Percentiles rank a stretch among this genome's conserved stretches.
Conservation (phyloP, 2,888 invertebrate genomes). For the Branchellion lobata region DNA sequence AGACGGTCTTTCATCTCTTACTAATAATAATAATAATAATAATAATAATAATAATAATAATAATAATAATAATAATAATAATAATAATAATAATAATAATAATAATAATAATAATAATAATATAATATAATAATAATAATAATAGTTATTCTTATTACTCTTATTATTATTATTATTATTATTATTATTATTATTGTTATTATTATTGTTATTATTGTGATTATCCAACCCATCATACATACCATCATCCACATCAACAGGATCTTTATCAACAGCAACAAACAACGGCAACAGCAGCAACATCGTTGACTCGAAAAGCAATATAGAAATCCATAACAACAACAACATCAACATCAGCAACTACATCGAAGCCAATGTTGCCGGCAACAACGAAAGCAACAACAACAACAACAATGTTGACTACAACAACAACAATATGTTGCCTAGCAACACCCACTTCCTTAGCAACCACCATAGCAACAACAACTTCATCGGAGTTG, state of each 20-base stretch:
- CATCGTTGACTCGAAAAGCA: background rate
- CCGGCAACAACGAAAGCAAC: background rate
- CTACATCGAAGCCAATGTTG: background rate
- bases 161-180: background rate
- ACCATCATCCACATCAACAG: no score
- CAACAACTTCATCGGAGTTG: background rate
- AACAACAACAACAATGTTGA: constrained; percentile 8
- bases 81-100: no score
- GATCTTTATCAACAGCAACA: no score
- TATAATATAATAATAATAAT: no score
- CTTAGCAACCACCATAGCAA: background rate
- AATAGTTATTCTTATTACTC: background rate
- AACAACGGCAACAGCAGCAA: background rate
- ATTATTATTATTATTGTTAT: background rate
- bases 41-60: background rate
- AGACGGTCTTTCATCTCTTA: background rate
- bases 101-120: no score
- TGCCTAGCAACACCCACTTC: background rate
- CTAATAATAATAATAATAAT: background rate
- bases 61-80: background rate
- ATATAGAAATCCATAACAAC: background rate
- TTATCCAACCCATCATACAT: background rate
- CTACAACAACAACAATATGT: no score
- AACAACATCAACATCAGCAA: background rate
- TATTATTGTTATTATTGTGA: background rate